Evolutionary conservation across 2,888 invertebrate species (phyloP), one percentile per base, ranked within the genome.

Genomic region (Eremobia ochroleuca): DNA sequence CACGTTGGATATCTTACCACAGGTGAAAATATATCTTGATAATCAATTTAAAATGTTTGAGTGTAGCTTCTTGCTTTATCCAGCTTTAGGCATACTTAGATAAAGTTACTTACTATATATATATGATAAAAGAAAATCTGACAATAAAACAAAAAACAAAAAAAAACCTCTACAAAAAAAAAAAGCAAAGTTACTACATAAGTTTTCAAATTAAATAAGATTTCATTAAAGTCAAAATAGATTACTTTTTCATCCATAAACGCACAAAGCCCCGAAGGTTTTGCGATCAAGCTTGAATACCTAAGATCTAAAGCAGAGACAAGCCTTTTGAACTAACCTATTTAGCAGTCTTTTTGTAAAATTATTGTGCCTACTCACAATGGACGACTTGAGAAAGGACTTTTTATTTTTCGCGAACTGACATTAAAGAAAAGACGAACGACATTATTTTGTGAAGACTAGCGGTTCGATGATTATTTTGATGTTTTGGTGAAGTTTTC

Each of bases 241-340:
- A 82, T 79, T 79, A 87, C 25, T 75, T 79, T 78, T 81, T 87
- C 69, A 75, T 79, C 55, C 65, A 69, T 67, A 85, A 85, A 59
- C 61, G 43, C 31, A 70, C 67, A 74, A 77, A 70, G 66, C 62
- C 64, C 18, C 67, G 73, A 77, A 83, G 75, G 73, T 40, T 62
- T 71, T 28, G 66, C 46, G 69, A 79, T 76, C 77, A 82, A 82
- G 34, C 72, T 61, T 73, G 28, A 76, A 69, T 46, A 37, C 43
- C 67, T 62, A 72, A 76, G 37, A 15, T 13, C 31, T 40, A 4
- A 37, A 34, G 64, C 37, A 37, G 69, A 77, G 70, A 58, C 76
- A 70, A 46, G 49, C 65, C 66, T 81, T 85, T 78, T 65, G 65
- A 78, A 73, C 76, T 69, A 59, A 71, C 73, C 65, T 76, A 70